Base-by-base conservation (phyloP, 1,140 invertebrate species). In the Hypsibius dujardini region DNA sequence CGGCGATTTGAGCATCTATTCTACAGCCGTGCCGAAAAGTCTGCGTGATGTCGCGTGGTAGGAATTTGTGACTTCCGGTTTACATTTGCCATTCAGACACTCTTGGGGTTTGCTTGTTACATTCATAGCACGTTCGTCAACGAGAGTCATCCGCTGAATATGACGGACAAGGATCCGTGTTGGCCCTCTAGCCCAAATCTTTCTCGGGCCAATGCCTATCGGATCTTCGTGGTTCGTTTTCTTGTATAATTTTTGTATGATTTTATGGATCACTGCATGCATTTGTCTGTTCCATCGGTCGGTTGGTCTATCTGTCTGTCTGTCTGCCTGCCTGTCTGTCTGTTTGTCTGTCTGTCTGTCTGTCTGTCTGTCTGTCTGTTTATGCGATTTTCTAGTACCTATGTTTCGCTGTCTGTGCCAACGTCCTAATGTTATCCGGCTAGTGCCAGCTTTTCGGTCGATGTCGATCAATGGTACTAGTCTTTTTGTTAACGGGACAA, bases 1-100 rank as follows among this genome's bases (percentile, higher is more conserved):
- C 81, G 95, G 95, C 71, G 95, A 98, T 81, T 82, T 98, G 72
- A 87, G 92, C 62, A 98, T 98, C 75, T 98, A 98, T 79, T 87
- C 87, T 46, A 89, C 92, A 12, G 93, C 90, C 2, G 89, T 98
- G 28, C 87, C 90, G 0, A 95, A 94, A 79, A 92, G 91, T 46
- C 76, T 96, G 46, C 84, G 90, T 76, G 92, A 98, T 82, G 85
- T 95, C 74, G 82, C 87, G 70, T 98, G 95, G 88, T 91, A 80
- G 83, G 82, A 76, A 47, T 70, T 47, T n/a, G n/a, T n/a, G n/a
- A n/a, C n/a, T n/a, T n/a, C n/a, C n/a, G n/a, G n/a, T n/a, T n/a
- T n/a, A n/a, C n/a, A 47, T 56, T 47, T n/a, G 69, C 69, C 72
- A 46, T 71, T 69, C 47, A n/a, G n/a, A n/a, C n/a, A n/a, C n/a